Conservation (phyloP, 2,113 vertebrate genomes). For the Amia ocellicauda region DNA sequence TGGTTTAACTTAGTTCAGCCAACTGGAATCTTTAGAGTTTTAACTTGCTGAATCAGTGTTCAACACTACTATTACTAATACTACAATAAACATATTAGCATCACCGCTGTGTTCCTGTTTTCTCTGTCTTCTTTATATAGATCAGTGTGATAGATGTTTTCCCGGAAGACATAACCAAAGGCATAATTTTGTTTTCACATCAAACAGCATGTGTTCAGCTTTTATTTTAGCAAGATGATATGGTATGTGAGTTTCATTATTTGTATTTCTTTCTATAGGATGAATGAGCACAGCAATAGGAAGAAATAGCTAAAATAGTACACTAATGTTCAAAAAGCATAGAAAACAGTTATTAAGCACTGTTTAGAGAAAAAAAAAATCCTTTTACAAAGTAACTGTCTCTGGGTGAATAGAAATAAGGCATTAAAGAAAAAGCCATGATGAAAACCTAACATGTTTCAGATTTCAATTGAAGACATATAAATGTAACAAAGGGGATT, state of each 20-base stretch:
- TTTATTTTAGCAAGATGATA: slow-evolving; percentile 59
- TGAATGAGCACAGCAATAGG: slow-evolving; percentile 38
- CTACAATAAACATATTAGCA: slow-evolving; percentile 19
- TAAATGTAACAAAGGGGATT: background rate
- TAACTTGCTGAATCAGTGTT: no score
- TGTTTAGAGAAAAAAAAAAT: no score
- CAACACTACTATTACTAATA: no score
- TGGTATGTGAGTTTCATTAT: slow-evolving; percentile 51
- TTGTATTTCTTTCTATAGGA: slow-evolving; percentile 50
- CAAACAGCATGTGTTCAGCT: slow-evolving; percentile 39
- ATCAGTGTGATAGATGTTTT: slow-evolving; percentile 42
- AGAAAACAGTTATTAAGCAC: no score
- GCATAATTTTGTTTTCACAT: slow-evolving; percentile 35
- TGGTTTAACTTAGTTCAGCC: no score
- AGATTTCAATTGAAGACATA: background rate
- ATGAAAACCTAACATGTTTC: background rate
- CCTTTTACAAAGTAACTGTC: background rate
- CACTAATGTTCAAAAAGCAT: slow-evolving; percentile 2
- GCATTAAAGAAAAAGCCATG: no score
- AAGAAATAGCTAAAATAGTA: slow-evolving; percentile 14
- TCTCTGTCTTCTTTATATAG: slow-evolving; percentile 24
- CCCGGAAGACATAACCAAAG: slow-evolving; percentile 36
- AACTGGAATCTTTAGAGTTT: no score
- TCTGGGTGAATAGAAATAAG: background rate
- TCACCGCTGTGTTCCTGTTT: background rate